phyloP scores from a whole-genome alignment of 2,888 invertebrate genomes.

The Trachelus iudaicus region DNA sequence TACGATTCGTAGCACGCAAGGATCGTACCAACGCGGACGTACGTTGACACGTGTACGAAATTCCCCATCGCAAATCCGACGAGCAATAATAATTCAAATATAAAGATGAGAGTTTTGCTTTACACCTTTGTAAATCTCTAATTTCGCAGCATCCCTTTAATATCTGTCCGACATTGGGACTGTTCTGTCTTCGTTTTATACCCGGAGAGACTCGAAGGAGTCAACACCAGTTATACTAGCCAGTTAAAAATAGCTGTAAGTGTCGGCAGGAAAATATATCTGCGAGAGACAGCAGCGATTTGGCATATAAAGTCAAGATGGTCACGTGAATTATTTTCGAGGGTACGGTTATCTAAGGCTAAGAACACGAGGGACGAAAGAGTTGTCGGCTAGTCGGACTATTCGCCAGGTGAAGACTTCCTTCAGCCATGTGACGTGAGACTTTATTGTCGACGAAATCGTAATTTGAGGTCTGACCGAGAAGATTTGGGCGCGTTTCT shows the following conservation, averaged over 20 bases:
- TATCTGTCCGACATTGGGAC: not conserved
- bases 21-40: not conserved
- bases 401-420: not conserved
- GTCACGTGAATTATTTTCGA: not conserved
- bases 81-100: not conserved
- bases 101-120: not conserved
- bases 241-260: not conserved
- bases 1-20: not conserved
- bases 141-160: not conserved
- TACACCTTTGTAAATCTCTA: not conserved
- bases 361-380: not conserved
- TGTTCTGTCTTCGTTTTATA: not conserved
- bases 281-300: not conserved
- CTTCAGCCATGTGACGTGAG: not conserved
- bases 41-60: not conserved
- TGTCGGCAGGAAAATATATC: not conserved
- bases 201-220: not conserved
- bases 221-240: not conserved
- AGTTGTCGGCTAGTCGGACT: not conserved
- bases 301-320: not conserved
- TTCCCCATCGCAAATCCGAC: not conserved
- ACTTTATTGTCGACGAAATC: not conserved
- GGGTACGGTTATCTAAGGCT: not conserved
- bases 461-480: not conserved
- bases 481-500: not conserved